These are phyloP conservation scores for Hecatera dysodea DNA, from an alignment of 2,888 invertebrate species.

Conservation along the genomic window DNA sequence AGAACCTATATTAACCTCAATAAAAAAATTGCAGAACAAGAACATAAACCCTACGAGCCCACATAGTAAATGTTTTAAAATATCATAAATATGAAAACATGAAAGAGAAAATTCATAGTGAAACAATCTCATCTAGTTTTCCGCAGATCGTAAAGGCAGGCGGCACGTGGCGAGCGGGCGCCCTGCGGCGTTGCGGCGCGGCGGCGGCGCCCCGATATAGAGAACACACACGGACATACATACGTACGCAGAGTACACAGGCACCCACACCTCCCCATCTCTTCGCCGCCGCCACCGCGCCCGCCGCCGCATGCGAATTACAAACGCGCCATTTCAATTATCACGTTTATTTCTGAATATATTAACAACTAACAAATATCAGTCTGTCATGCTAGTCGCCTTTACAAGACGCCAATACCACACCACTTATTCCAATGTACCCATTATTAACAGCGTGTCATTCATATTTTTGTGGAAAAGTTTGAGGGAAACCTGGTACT, in stretches of 20 bases:
- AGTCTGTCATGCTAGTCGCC: conserved; percentile 36
- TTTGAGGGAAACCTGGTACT: conserved; percentile 1
- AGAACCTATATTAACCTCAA: conserved; percentile 3
- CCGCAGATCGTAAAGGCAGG: conserved; percentile 42
- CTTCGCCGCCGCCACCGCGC: conserved; percentile 24
- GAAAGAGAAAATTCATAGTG: conserved; percentile 34
- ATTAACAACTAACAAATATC: conserved; percentile 51
- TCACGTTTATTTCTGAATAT: conserved; percentile 54
- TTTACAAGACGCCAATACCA: conserved; percentile 43
- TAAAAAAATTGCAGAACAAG: conserved; percentile 14
- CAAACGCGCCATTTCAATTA: conserved; percentile 59
- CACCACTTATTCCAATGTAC: conserved; percentile 27
- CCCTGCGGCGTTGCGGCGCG: conserved; percentile 57
- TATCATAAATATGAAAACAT: conserved; percentile 38
- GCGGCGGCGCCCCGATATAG: conserved; percentile 60
- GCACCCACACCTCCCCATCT: conserved; percentile 40
- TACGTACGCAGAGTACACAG: conserved; percentile 12
- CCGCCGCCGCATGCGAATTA: conserved; percentile 47
- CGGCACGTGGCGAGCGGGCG: conserved; percentile 59
- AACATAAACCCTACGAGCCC: conserved; percentile 3
- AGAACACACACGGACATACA: conserved; percentile 34
- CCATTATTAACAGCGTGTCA: conserved; percentile 5
- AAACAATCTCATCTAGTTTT: conserved; percentile 36
- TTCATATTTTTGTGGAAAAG: neutral
- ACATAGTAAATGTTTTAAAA: conserved; percentile 36